A percentile compares a stretch with the other conserved stretches of the same genome.
Evolutionary conservation across 2,888 invertebrate species (phyloP).

Genomic region (Amphipoea lucens): DNA sequence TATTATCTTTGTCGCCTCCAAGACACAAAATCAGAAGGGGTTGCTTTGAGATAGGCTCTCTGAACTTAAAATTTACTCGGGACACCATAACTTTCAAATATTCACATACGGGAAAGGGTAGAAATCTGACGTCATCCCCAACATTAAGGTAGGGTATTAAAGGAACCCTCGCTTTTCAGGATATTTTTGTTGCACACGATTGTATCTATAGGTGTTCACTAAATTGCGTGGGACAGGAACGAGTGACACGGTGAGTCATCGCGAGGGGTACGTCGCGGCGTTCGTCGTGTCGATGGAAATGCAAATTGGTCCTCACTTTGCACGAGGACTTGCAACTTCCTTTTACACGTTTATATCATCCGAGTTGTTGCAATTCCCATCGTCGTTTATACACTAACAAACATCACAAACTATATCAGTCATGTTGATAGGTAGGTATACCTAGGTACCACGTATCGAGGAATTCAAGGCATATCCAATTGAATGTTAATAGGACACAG

Average conservation of each 20-base stretch:
- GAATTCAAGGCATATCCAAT: constrained; percentile 27
- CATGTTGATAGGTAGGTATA: constrained; percentile 2
- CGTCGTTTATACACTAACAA: constrained; percentile 21
- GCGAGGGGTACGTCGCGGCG: constrained; percentile 69
- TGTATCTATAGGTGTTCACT: constrained; percentile 26
- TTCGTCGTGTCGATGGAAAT: constrained; percentile 71
- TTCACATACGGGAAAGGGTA: background rate
- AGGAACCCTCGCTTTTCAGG: constrained; percentile 42
- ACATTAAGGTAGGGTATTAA: constrained; percentile 17
- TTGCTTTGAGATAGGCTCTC: background rate
- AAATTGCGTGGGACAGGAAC: constrained; percentile 61
- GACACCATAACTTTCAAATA: background rate
- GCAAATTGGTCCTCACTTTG: constrained; percentile 77
- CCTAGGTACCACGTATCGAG: background rate
- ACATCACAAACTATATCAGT: constrained; percentile 10
- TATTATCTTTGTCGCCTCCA: background rate
- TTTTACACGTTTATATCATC: constrained; percentile 62
- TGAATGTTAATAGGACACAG: constrained; percentile 41
- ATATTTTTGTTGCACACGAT: constrained; percentile 45
- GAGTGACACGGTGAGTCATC: constrained; percentile 71
- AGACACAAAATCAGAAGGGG: background rate
- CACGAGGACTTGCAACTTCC: constrained; percentile 83
- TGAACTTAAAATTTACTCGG: background rate
- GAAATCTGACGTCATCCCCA: constrained; percentile 46
- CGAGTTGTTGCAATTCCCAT: constrained; percentile 46